Evolutionary conservation across 2,888 invertebrate genomes (phyloP).

Genomic region (Teleiodes luculella): DNA sequence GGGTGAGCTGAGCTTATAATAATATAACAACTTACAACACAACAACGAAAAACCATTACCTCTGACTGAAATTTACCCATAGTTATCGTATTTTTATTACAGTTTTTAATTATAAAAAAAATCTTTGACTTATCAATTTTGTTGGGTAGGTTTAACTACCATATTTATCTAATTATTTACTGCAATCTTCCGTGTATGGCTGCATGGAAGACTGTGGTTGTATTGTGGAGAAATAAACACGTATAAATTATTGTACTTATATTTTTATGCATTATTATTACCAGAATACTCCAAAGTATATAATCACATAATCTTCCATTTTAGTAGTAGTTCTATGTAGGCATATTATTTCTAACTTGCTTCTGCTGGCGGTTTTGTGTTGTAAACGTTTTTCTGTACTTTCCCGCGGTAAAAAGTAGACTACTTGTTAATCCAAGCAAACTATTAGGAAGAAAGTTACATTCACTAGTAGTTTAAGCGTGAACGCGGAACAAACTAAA

Average conservation of each 20-base stretch:
- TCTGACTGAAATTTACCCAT: no score
- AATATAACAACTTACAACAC: no score
- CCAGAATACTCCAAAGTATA: constrained; percentile 27
- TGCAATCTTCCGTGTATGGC: constrained; percentile 48
- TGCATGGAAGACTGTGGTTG: constrained; percentile 37
- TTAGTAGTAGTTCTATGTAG: constrained; percentile 29
- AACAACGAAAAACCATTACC: no score
- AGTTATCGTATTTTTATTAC: no score
- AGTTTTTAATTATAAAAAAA: neutral
- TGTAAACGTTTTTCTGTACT: no score
- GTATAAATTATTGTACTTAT: constrained; percentile 11
- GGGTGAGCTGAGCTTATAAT: no score
- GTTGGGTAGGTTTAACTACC: neutral
- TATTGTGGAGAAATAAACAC: constrained; percentile 28
- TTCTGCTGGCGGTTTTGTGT: no score
- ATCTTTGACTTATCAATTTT: neutral
- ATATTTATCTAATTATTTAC: neutral
- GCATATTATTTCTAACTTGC: constrained; percentile 18
- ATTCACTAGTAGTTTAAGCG: no score
- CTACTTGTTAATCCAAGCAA: no score
- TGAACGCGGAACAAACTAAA: no score
- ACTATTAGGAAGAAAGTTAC: no score
- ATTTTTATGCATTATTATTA: constrained; percentile 7
- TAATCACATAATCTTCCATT: constrained; percentile 68
- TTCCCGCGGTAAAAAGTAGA: no score